phyloP scores from a whole-genome alignment of 2,888 invertebrate genomes.

The Lypha dubia region DNA sequence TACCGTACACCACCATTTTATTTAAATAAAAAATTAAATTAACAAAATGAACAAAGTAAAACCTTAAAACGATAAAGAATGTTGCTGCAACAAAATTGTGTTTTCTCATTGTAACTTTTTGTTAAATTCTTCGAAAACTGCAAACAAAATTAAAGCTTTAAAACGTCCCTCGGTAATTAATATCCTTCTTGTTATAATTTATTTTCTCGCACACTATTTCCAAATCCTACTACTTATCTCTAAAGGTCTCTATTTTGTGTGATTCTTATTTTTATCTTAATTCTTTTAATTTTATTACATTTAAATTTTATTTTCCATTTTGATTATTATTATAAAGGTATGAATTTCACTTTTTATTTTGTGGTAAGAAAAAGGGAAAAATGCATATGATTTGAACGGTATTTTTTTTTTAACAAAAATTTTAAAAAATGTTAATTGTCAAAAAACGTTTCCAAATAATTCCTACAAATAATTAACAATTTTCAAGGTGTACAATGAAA shows the following conservation, averaged over 20 bases:
- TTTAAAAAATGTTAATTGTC: too few relatives aligned
- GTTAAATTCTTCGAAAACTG: neutral
- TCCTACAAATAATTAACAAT: too few relatives aligned
- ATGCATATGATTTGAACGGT: too few relatives aligned
- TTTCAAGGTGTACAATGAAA: too few relatives aligned
- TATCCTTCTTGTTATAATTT: slow-evolving; percentile 27
- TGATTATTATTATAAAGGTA: neutral
- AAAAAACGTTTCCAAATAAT: too few relatives aligned
- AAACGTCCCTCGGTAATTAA: slow-evolving; percentile 44
- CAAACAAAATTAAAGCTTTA: slow-evolving; percentile 1
- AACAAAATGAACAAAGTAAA: slow-evolving; percentile 1
- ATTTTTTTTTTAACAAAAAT: too few relatives aligned
- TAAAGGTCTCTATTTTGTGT: slow-evolving; percentile 66
- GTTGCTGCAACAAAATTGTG: neutral
- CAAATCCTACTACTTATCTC: slow-evolving; percentile 24
- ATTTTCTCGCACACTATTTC: slow-evolving; percentile 12
- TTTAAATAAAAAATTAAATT: slow-evolving; percentile 2
- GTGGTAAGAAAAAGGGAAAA: too few relatives aligned
- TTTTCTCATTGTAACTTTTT: neutral
- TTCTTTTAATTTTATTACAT: slow-evolving; percentile 34
- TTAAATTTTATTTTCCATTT: slow-evolving; percentile 46
- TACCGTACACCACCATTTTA: slow-evolving; percentile 32
- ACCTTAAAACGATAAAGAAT: slow-evolving; percentile 6
- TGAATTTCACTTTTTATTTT: too few relatives aligned
- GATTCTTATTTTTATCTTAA: slow-evolving; percentile 49